Evolutionary conservation across 2,888 invertebrate species (phyloP), one percentile per base, ranked within the genome.

Genomic region (Polia nebulosa): DNA sequence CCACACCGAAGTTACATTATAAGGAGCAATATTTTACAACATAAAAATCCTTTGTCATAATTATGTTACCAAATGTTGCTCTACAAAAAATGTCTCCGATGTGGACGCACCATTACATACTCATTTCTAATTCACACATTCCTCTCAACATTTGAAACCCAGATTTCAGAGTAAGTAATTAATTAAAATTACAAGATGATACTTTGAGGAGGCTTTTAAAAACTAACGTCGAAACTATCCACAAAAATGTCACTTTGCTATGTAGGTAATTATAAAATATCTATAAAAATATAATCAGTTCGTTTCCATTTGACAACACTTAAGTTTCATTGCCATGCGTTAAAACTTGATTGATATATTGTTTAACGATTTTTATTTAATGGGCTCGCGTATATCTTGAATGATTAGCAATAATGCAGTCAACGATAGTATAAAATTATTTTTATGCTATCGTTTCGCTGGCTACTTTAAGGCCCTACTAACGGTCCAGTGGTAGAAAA

Each of bases 241-340:
- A 20, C 11, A 51, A 45, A 47, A 32, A 32, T 7, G 1, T 27
- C 20, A 52, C 64, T 52, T 29, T n/a, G 29, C 13, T 44, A 17
- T 0, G 6, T 45, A 15, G 29, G 6, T 45, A 15, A 34, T 55
- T 36, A n/a, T 6, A 22, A 53, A 49, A 44, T 55, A 47, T 22
- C 0, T 45, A 47, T 41, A 53, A 58, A 52, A 58, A 57, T 56
- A 76, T 47, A 52, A 60, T 52, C 0, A 36, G 20, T 34, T 3
- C 17, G 29, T 57, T 60, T 44, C 52, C 52, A 49, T 77, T 57
- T 53, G 36, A 53, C 47, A 41, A 58, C 52, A 61, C 41, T 11
- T 25, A 32, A 22, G 25, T n/a, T 65, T 45, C 13, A 36, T 58
- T 27, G 34, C 13, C 7, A 25, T 63, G 52, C 11, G 7, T 25